phyloP scores from a whole-genome alignment of 2,113 vertebrate genomes.

The Leuciscus idus region DNA sequence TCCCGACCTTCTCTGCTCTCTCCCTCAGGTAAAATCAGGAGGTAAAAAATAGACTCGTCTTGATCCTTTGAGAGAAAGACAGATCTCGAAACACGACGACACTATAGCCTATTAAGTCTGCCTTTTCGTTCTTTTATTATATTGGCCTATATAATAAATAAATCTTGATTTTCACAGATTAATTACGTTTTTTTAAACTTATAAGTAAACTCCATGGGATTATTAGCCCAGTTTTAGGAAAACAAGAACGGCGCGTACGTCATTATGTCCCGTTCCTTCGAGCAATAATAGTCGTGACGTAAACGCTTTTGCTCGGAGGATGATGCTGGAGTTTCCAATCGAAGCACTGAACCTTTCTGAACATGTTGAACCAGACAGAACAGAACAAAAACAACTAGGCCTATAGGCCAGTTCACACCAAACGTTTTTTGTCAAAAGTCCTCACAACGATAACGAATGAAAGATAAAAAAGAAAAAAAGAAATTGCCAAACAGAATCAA shows the following conservation, averaged over 20 bases:
- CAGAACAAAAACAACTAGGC: background rate
- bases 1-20: background rate
- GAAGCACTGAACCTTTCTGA: constrained; percentile 21
- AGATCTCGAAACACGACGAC: background rate
- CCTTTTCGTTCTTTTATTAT: too few species aligned
- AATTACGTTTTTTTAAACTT: background rate
- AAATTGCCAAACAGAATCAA: background rate
- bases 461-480: background rate
- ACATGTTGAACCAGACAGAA: background rate
- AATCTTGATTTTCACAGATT: background rate
- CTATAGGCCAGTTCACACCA: background rate
- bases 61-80: background rate
- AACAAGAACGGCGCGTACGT: constrained; percentile 13
- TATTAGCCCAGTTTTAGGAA: background rate
- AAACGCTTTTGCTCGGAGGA: constrained; percentile 11
- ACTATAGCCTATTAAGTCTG: background rate
- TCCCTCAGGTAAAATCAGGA: constrained; percentile 16
- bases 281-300: constrained; percentile 45
- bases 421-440: too few species aligned
- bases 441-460: too few species aligned
- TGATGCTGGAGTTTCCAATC: constrained; percentile 23
- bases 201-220: background rate
- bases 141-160: background rate
- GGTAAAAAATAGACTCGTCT: constrained; percentile 37
- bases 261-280: background rate